Evolutionary conservation across 2,888 invertebrate species (phyloP).

Genomic region (Cryptus armator): DNA sequence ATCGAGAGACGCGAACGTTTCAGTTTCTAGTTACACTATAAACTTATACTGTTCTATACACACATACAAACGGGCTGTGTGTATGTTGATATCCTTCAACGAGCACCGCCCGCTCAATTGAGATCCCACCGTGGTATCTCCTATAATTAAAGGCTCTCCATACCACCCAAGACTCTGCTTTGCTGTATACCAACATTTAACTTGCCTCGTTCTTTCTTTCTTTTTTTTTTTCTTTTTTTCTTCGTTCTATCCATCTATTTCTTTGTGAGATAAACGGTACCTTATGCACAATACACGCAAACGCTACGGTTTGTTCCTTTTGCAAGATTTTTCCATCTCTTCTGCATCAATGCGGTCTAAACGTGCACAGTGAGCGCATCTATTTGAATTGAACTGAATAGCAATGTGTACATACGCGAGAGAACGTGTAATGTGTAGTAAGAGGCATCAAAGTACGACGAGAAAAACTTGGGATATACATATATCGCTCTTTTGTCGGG

Average conservation of each 20-base stretch:
- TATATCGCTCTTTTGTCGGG: constrained; percentile 49
- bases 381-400: constrained; percentile 53
- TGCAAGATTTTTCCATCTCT: constrained; percentile 17
- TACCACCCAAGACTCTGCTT: constrained; percentile 60
- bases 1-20: constrained; percentile 60
- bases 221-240: constrained; percentile 24
- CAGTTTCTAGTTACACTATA: constrained; percentile 51
- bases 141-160: constrained; percentile 61
- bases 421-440: constrained; percentile 35
- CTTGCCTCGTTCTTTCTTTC: constrained; percentile 14
- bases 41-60: constrained; percentile 10
- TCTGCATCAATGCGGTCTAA: constrained; percentile 1
- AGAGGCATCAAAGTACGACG: constrained; percentile 18
- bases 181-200: constrained; percentile 21
- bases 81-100: constrained; percentile 50
- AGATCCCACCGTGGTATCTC: constrained; percentile 54
- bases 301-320: constrained; percentile 29
- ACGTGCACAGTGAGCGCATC: constrained; percentile 43
- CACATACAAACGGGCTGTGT: neutral
- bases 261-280: constrained; percentile 57
- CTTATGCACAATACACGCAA: constrained; percentile 38
- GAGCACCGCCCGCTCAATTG: constrained; percentile 55
- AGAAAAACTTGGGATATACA: constrained; percentile 35
- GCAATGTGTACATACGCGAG: neutral
- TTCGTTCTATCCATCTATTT: constrained; percentile 21